A percentile compares a stretch with the other conserved stretches of the same genome.
phyloP scores from a whole-genome alignment of 2,113 vertebrate species.

The Trematocara stigmaticum region DNA sequence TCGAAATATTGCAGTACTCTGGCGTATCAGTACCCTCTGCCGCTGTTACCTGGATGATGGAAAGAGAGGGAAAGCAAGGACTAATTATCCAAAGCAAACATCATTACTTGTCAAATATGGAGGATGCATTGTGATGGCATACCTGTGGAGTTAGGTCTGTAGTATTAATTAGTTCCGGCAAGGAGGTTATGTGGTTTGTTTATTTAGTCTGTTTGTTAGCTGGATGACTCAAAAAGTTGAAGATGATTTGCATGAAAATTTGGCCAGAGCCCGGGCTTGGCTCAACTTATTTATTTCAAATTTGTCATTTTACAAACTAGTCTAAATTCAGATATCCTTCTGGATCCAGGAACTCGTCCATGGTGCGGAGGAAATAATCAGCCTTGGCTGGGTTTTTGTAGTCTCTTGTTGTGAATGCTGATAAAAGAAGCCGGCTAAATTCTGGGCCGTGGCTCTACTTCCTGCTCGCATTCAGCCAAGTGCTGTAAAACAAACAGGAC shows the following conservation, averaged over 20 bases:
- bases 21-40: not conserved
- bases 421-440: not conserved
- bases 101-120: not conserved
- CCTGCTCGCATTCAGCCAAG: not conserved
- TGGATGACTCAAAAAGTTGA: not conserved
- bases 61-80: not conserved
- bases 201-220: not conserved
- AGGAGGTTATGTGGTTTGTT: not conserved
- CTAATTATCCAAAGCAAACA: not conserved
- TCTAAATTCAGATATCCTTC: not conserved
- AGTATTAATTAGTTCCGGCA: not conserved
- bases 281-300: not conserved
- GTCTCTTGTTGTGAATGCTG: not conserved
- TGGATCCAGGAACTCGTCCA: not conserved
- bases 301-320: not conserved
- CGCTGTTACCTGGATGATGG: not conserved
- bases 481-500: not conserved
- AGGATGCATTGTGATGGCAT: not conserved
- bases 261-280: not conserved
- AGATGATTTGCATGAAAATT: not conserved
- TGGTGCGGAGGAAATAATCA: not conserved
- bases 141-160: not conserved
- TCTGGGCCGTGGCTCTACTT: not conserved
- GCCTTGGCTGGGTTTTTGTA: not conserved
- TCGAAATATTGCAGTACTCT: not conserved